Conservation (phyloP, 2,888 invertebrate species). For the Coelopa pilipes region DNA sequence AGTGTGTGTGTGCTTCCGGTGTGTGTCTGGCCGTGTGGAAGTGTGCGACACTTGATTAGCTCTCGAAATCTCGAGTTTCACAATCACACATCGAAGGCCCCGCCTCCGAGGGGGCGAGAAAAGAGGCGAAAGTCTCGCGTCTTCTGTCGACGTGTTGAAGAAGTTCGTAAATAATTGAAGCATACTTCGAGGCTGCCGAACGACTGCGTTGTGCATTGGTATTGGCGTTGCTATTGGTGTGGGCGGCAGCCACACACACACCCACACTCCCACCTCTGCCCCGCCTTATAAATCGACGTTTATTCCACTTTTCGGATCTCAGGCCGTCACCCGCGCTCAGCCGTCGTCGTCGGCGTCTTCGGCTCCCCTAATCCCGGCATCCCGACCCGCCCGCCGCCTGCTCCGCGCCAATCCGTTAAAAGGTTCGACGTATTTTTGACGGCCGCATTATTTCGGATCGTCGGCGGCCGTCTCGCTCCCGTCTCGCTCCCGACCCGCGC, state of each 20-base stretch:
- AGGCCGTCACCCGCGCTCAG: background rate
- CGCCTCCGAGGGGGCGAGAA: too few species aligned
- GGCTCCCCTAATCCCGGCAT: conserved; percentile 1
- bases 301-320: background rate
- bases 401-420: conserved; percentile 21
- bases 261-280: background rate
- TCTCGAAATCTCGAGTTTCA: conserved; percentile 37
- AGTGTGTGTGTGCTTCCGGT: background rate
- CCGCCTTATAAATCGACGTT: background rate
- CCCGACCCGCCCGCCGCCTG: background rate
- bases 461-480: background rate
- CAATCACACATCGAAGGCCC: conserved; percentile 24
- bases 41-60: conserved; percentile 46
- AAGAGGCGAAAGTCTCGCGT: background rate
- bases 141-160: background rate
- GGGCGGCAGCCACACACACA: background rate
- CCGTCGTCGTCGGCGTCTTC: background rate
- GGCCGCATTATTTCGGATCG: conserved; percentile 11
- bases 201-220: background rate
- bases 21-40: conserved; percentile 24
- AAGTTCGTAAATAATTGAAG: conserved; percentile 22
- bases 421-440: conserved; percentile 30
- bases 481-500: background rate
- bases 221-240: background rate
- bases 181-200: conserved; percentile 10